Evolutionary conservation across 2,113 vertebrate genomes (phyloP).

Genomic region (Ageneiosus marmoratus): DNA sequence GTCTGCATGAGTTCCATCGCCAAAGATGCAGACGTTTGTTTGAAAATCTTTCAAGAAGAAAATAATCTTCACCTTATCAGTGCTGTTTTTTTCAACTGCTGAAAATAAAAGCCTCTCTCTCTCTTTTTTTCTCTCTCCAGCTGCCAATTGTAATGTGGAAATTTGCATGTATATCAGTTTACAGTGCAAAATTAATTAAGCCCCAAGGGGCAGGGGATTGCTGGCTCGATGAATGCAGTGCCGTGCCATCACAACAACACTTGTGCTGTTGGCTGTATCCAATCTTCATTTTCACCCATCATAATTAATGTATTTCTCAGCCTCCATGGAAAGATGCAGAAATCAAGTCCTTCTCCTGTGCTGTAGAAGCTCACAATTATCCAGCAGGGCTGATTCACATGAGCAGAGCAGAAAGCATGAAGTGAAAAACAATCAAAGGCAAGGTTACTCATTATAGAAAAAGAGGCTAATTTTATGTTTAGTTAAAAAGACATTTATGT

Average conservation of each 20-base stretch:
- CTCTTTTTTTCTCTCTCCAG: neutral
- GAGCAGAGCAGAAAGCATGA: neutral
- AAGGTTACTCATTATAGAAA: neutral
- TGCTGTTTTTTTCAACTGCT: neutral
- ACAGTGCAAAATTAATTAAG: slow-evolving; percentile 52
- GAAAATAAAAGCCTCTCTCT: neutral
- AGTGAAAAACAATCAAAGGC: neutral
- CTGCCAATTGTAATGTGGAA: slow-evolving; percentile 32
- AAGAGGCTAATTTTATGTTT: neutral
- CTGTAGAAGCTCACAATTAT: neutral
- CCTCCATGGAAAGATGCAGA: neutral
- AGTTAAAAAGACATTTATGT: neutral
- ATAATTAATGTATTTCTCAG: slow-evolving; percentile 8
- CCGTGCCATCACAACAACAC: neutral
- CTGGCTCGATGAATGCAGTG: neutral
- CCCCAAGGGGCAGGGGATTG: slow-evolving; percentile 44
- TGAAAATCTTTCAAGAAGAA: neutral
- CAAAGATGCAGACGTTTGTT: neutral
- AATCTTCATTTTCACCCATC: neutral
- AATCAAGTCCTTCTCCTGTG: neutral
- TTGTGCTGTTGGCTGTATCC: slow-evolving; percentile 4
- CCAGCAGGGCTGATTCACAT: neutral
- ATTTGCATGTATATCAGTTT: slow-evolving; percentile 40
- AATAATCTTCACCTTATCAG: neutral
- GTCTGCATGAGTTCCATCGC: neutral